phyloP scores from a whole-genome alignment of 2,113 vertebrate species.

The Acanthochromis polyacanthus region DNA sequence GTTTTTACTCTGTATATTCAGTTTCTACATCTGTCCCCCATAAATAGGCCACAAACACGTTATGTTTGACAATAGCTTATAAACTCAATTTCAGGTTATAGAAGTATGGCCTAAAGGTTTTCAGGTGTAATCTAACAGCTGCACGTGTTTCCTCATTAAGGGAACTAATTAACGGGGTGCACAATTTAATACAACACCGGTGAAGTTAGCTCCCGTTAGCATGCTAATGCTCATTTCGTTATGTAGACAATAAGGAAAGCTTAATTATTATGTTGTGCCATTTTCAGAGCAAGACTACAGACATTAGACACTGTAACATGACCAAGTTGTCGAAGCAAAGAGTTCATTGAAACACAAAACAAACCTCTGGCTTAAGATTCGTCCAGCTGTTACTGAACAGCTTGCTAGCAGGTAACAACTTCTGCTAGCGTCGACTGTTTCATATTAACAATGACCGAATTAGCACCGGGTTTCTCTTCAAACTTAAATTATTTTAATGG shows the following conservation, averaged over 20 bases:
- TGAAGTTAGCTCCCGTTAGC: background rate
- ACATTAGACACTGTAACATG: too few relatives aligned
- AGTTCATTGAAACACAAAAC: too few relatives aligned
- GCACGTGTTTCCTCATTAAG: too few relatives aligned
- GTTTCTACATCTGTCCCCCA: too few relatives aligned
- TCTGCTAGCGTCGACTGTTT: background rate
- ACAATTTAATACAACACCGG: background rate
- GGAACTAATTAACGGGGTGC: background rate
- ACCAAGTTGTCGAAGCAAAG: background rate
- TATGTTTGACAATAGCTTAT: too few relatives aligned
- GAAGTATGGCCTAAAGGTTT: too few relatives aligned
- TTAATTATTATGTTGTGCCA: background rate
- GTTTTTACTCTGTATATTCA: too few relatives aligned
- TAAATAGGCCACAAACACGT: too few relatives aligned
- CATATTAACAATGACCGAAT: background rate
- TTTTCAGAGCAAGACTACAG: background rate
- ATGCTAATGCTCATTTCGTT: background rate
- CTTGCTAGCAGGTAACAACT: constrained; percentile 9
- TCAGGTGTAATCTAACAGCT: too few relatives aligned
- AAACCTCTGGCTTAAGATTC: background rate
- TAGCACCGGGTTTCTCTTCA: background rate
- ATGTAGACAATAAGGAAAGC: background rate
- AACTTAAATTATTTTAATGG: rapidly evolving
- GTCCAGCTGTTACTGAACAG: background rate
- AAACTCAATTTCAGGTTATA: too few relatives aligned